Evolutionary conservation across 1,140 invertebrate species (phyloP), one percentile per base, ranked within the genome.

Genomic region (Aphelenchoides fujianensis): DNA sequence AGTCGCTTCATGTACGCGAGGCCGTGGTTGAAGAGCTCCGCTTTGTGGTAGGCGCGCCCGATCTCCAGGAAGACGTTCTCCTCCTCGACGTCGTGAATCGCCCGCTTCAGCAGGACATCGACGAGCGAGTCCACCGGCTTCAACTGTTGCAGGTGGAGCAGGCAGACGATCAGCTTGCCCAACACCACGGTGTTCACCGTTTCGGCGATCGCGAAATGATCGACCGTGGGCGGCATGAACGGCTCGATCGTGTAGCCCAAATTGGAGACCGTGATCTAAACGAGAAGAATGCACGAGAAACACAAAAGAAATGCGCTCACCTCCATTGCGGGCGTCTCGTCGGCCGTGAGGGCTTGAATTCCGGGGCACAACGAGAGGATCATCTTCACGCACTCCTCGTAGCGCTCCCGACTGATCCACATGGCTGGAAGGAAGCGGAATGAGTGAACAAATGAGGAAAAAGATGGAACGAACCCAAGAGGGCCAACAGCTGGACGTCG

Each of bases 301-400:
- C n/a, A n/a, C n/a, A n/a, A n/a, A n/a, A n/a, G n/a, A n/a, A n/a
- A n/a, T n/a, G n/a, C n/a, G n/a, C n/a, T n/a, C n/a, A n/a, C n/a
- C n/a, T n/a, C 74, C 31, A 76, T 71, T 34, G 64, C 54, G 2
- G 30, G 30, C 23, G 35, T 23, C 16, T 74, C 73, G 37, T 74
- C 67, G 23, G 59, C 31, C 32, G 34, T 31, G 32, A 74, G 36
- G 16, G 79, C 66, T 35, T 77, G 55, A 32, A 80, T 69, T 9
- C 57, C 64, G n/a, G 61, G 28, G 9, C 71, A 69, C 37, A 83
- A 53, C n/a, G 79, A 73, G n/a, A 80, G 64, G 59, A 80, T 82
- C 2, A 77, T 75, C 28, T 80, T 83, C 12, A 71, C 76, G 67
- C 48, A 71, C 28, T 77, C 76, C 34, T 62, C 73, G 52, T 68